Base-by-base conservation (phyloP, 2,113 vertebrate genomes). In the Apteryx owenii region DNA sequence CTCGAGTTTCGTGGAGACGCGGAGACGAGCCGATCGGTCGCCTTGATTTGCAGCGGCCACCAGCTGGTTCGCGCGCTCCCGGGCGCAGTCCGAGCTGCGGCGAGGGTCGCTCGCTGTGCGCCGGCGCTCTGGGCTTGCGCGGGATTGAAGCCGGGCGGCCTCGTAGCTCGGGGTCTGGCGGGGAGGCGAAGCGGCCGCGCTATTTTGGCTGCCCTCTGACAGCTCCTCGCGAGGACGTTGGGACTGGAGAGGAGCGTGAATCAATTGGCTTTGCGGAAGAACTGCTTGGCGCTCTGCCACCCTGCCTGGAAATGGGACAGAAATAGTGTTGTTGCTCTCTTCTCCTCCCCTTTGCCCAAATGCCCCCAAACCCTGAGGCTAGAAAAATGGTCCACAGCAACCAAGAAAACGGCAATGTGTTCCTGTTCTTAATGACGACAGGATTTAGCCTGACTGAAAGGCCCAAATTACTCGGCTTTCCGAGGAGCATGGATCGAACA, bases 181-280 rank as follows among this genome's bases (percentile, higher is more conserved):
- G 48, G 48, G 29, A 76, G 90, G 92, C 85, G 69, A 89, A 94
- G 70, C 31, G 92, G 70, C 8, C 48, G 75, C 26, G 29, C 51
- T 56, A 13, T 89, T 83, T 77, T 85, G 96, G 84, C 93, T 96
- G 92, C 85, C 76, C 85, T 93, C 83, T 88, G 85, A 84, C 93
- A 95, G 88, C 77, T 93, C 71, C 80, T 94, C 51, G 71, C 61
- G 86, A 78, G 88, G 88, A 75, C 94, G 46, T 81, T 94, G 77
- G 61, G 61, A 65, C 65, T 75, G 81, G 85, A 93, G 61, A 95
- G 65, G 56, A 61, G 60, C 80, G 56, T 46, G 73, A 93, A 92
- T 88, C 85, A 84, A n/a, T 40, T 84, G 81, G 73, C 81, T 96
- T 85, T 88, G 88, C 83, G 87, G 77, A 92, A 78, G 71, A 88